Base-by-base conservation (phyloP, 2,797 vertebrate species). In the Loris lydekkerianus region DNA sequence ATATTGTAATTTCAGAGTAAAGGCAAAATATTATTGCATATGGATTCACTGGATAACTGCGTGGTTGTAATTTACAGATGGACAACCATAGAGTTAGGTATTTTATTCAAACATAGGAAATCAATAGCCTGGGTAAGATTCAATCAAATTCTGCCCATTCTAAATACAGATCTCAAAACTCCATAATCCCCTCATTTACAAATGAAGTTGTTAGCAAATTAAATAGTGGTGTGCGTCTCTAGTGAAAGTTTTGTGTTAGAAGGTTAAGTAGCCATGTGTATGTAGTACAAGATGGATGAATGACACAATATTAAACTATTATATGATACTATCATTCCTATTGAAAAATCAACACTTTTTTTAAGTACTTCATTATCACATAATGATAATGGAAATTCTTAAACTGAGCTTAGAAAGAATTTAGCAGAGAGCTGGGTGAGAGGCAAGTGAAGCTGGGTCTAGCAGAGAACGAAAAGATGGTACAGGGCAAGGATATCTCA, bases 91-190 rank as follows among this genome's bases (percentile, higher is more conserved):
- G 1, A 46, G 77, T 53, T 56, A 82, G 6, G 10, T 80, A 14
- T 72, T 77, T 94, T 76, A 65, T 73, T 20, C n/a, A 93, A 83
- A 89, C 11, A 72, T 70, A 37, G 31, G 91, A 73, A 91, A 58
- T 73, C 37, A 67, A n/a, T 63, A 75, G 3, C 34, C 17, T 61
- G 27, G 0, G 27, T 8, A 80, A 49, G 17, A 89, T 72, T 76
- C 77, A 82, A 82, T 89, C 60, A 82, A 58, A 93, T 72, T 72
- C 20, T 61, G 10, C 27, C 34, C 46, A 18, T 83, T 94, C 34
- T 91, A 69, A 72, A 89, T 49, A 7, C 27, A 89, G 13, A 72
- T 37, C 60, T 92, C 58, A 89, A 89, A 93, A 20, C 3, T 21
- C 29, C 29, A 1, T 18, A 86, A 29, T 7, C 4, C 56, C 34